These are phyloP conservation scores for Galemys pyrenaicus DNA, from an alignment of 2,113 vertebrate genomes.

Conservation along the genomic window DNA sequence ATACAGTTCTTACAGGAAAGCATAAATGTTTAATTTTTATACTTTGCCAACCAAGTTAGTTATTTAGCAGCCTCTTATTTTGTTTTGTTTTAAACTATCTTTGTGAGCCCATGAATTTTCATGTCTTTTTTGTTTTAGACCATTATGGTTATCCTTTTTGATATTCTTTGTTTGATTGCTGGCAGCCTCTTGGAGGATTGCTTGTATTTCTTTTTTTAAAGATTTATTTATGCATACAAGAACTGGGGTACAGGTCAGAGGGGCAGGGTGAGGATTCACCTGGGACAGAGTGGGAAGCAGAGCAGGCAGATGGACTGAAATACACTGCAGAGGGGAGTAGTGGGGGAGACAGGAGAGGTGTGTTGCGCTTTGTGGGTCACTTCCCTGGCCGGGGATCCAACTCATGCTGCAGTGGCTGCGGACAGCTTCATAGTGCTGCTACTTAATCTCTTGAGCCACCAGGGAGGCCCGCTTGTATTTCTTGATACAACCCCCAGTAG, in stretches of 20 bases:
- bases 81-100: neutral
- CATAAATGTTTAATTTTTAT: neutral
- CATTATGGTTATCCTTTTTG: neutral
- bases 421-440: too few species aligned
- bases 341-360: too few species aligned
- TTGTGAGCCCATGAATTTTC: neutral
- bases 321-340: too few species aligned
- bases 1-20: neutral
- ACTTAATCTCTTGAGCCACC: too few species aligned
- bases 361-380: too few species aligned
- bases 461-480: neutral
- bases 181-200: neutral
- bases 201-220: neutral
- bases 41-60: neutral
- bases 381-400: too few species aligned
- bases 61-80: neutral
- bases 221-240: too few species aligned
- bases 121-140: neutral
- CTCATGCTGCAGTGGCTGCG: too few species aligned
- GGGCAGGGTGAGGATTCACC: too few species aligned
- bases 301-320: too few species aligned
- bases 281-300: too few species aligned
- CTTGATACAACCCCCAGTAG: neutral
- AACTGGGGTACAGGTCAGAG: too few species aligned
- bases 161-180: neutral